A percentile compares a stretch with the other conserved stretches of the same genome.
phyloP scores from a whole-genome alignment of 2,888 invertebrate species.

The Cephalotes varians region DNA sequence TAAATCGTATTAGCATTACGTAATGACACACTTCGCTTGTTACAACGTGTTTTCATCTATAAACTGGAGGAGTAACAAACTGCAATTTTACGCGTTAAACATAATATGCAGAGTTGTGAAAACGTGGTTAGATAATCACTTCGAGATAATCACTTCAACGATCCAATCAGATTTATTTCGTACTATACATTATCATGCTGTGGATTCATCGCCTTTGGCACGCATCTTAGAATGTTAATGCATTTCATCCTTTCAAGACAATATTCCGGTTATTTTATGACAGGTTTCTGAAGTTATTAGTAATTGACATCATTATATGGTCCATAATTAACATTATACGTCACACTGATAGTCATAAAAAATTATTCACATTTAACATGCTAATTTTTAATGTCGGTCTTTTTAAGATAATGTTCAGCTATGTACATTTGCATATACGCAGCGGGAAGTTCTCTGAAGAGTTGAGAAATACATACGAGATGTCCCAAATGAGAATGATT shows the following conservation, averaged over 20 bases:
- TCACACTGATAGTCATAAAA: constrained; percentile 16
- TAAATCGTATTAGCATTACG: constrained; percentile 22
- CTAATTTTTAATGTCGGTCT: constrained; percentile 33
- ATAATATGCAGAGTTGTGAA: constrained; percentile 15
- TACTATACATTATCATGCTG: not conserved
- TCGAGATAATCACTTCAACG: not conserved
- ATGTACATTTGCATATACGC: not conserved
- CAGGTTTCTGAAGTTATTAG: not conserved
- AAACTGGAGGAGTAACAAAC: not conserved
- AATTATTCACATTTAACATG: constrained; percentile 26
- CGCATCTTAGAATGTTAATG: not conserved
- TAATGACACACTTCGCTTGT: constrained; percentile 5
- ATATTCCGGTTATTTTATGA: not conserved
- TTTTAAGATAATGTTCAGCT: not conserved
- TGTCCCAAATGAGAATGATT: no score
- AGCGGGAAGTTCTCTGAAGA: not conserved
- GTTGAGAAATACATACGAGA: not conserved
- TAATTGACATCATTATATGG: constrained; percentile 20
- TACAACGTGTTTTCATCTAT: not conserved
- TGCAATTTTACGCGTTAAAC: not conserved
- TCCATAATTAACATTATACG: not conserved
- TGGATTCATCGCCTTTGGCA: constrained; percentile 1
- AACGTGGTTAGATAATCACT: constrained; percentile 3
- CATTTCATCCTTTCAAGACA: not conserved
- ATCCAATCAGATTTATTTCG: constrained; percentile 11